phyloP scores from a whole-genome alignment of 2,113 vertebrate species.

The Callocephalon fimbriatum region DNA sequence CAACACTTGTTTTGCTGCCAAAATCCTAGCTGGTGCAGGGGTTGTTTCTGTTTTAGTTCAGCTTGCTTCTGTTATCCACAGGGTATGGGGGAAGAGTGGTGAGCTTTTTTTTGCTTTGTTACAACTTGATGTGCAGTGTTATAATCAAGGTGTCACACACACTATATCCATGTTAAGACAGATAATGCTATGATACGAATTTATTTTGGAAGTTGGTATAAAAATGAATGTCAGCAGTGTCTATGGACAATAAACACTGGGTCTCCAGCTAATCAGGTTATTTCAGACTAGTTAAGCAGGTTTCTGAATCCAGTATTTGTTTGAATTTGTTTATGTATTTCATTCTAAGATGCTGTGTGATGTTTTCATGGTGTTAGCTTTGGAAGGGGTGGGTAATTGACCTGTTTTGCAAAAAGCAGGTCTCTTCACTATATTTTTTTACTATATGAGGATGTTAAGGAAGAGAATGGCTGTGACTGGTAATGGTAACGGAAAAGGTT shows the following conservation, averaged over 20 bases:
- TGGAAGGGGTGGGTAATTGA: background rate
- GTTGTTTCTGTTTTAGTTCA: background rate
- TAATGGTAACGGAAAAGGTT: background rate
- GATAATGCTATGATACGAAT: background rate
- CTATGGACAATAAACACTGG: background rate
- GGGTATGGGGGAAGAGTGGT: background rate
- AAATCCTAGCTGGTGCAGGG: background rate
- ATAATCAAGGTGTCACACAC: background rate
- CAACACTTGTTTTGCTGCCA: background rate
- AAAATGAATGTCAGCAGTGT: background rate
- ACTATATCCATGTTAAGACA: background rate
- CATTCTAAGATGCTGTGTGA: background rate
- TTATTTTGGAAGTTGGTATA: background rate
- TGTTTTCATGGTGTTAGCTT: background rate
- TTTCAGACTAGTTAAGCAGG: background rate
- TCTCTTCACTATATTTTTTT: background rate
- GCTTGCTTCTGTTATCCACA: background rate
- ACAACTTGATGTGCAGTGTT: background rate
- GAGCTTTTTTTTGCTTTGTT: background rate
- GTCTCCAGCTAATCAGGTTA: background rate
- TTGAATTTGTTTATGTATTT: background rate
- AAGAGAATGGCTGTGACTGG: background rate
- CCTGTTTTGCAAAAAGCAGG: background rate
- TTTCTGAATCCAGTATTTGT: constrained; percentile 11
- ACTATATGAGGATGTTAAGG: background rate